phyloP scores from a whole-genome alignment of 2,888 invertebrate species.

The Caenorhabditis auriculariae region DNA sequence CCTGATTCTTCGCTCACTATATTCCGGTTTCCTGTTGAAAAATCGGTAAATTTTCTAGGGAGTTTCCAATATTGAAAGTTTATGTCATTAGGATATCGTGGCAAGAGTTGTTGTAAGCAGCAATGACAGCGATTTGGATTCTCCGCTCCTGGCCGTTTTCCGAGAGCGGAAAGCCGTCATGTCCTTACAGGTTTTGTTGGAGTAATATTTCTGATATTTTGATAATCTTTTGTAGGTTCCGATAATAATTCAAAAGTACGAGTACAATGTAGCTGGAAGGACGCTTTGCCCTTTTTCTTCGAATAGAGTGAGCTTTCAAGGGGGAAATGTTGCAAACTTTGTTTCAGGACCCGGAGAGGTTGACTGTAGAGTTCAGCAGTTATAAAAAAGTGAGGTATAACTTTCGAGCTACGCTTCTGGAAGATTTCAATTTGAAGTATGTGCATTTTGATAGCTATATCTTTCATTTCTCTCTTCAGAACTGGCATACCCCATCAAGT shows the following conservation, averaged over 20 bases:
- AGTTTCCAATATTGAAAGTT: background rate
- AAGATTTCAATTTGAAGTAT: conserved; percentile 35
- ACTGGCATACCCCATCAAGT: conserved; percentile 7
- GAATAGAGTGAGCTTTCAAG: background rate
- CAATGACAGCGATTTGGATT: conserved; percentile 9
- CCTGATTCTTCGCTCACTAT: conserved; percentile 10
- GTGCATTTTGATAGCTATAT: conserved; percentile 1
- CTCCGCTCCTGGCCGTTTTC: conserved; percentile 37
- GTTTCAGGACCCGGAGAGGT: background rate
- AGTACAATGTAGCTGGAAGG: conserved; percentile 27
- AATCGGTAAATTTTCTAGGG: conserved; percentile 15
- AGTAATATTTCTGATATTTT: conserved; percentile 1
- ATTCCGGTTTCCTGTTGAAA: conserved; percentile 16
- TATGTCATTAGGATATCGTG: conserved; percentile 8
- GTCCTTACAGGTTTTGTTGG: conserved; percentile 26
- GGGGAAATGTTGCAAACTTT: background rate
- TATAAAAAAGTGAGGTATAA: conserved; percentile 23
- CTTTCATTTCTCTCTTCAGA: conserved; percentile 26
- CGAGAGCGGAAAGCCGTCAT: conserved; percentile 29
- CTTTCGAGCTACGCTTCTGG: conserved; percentile 22
- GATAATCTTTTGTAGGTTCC: conserved; percentile 26
- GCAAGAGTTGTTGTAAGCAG: conserved; percentile 14
- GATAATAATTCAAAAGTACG: conserved; percentile 27
- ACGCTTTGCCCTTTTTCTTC: conserved; percentile 43
- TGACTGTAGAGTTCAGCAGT: conserved; percentile 41